A percentile compares a stretch with the other conserved stretches of the same genome.
Conservation (phyloP, 2,113 vertebrate genomes). For the Aviceda subcristata region DNA sequence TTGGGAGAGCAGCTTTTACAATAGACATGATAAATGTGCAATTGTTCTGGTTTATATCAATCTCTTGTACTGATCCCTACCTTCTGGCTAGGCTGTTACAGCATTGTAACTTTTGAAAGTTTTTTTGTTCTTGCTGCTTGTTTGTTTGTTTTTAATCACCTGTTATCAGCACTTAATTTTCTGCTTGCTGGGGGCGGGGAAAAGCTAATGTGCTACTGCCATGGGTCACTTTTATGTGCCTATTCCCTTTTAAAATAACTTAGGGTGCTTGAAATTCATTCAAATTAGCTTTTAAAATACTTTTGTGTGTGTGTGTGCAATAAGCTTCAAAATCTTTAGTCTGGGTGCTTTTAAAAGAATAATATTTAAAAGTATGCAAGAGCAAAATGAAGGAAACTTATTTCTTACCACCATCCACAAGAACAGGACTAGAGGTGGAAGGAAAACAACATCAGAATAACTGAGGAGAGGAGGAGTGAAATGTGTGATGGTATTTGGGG, state of each 20-base stretch:
- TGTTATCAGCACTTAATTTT: background rate
- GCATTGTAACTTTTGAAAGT: background rate
- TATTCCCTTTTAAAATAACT: background rate
- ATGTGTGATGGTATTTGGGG: background rate
- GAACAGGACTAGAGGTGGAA: background rate
- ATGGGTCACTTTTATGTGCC: background rate
- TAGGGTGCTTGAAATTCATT: background rate
- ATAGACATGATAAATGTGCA: background rate
- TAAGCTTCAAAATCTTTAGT: background rate
- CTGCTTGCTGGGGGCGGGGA: background rate
- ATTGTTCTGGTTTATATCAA: background rate
- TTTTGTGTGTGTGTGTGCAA: background rate
- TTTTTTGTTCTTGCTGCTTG: background rate
- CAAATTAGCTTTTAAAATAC: background rate
- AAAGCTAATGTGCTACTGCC: background rate
- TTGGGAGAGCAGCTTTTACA: background rate
- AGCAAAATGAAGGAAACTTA: background rate
- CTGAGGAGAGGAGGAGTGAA: background rate
- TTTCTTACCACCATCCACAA: background rate
- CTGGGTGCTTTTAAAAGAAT: background rate
- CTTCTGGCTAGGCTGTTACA: background rate
- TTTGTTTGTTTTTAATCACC: background rate
- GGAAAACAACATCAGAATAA: background rate
- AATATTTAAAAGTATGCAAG: background rate
- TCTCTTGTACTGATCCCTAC: background rate